Evolutionary conservation across 2,113 vertebrate species (phyloP).

Genomic region (Brachyistius frenatus): DNA sequence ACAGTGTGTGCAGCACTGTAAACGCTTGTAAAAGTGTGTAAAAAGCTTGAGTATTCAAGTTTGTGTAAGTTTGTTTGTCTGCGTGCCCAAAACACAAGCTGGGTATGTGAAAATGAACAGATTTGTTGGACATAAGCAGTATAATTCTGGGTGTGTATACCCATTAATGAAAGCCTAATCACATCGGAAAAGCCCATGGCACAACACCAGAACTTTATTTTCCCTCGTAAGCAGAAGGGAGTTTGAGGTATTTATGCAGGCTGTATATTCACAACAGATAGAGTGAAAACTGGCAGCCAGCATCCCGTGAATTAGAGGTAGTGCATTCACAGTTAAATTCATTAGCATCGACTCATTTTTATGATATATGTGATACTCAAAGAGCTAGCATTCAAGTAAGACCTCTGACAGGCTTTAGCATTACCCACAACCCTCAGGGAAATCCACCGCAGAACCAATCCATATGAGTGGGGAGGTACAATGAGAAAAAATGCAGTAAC

Average conservation of each 20-base stretch:
- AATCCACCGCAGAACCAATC: constrained; percentile 66
- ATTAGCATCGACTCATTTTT: constrained; percentile 59
- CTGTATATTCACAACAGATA: constrained; percentile 39
- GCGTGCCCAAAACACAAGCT: constrained; percentile 4
- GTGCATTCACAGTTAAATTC: constrained; percentile 39
- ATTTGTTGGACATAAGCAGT: constrained; percentile 27
- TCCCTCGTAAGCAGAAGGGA: constrained; percentile 33
- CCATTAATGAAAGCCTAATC: constrained; percentile 56
- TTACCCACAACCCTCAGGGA: constrained; percentile 56
- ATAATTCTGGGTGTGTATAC: constrained; percentile 31
- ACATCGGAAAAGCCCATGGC: constrained; percentile 40
- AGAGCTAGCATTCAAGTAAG: constrained; percentile 40
- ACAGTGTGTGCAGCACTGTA: background rate
- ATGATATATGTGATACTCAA: constrained; percentile 52
- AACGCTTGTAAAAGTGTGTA: constrained; percentile 2
- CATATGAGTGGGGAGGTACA: constrained; percentile 36
- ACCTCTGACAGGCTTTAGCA: constrained; percentile 47
- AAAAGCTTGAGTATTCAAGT: constrained; percentile 8
- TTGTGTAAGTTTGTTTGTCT: background rate
- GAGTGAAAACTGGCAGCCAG: constrained; percentile 32
- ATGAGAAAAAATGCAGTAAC: constrained; percentile 45
- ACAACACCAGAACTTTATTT: constrained; percentile 44
- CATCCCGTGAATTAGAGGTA: constrained; percentile 19
- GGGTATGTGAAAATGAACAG: constrained; percentile 33
- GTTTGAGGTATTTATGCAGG: constrained; percentile 46